phyloP scores from a whole-genome alignment of 2,113 vertebrate genomes.

The Otocyon megalotis region DNA sequence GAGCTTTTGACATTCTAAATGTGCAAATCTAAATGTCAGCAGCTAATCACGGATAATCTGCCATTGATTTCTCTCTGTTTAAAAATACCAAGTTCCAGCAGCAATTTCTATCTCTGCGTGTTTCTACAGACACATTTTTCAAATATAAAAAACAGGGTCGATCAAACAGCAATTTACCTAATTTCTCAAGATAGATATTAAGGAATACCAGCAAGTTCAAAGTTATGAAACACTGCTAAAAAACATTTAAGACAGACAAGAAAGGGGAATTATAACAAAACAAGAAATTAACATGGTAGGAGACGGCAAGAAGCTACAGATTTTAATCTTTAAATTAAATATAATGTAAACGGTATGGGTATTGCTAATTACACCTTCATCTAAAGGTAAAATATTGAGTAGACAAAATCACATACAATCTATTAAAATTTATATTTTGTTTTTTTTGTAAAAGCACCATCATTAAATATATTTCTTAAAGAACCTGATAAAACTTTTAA shows the following conservation, averaged over 20 bases:
- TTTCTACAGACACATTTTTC: constrained; percentile 68
- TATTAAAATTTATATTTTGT: constrained; percentile 9
- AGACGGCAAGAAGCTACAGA: not conserved
- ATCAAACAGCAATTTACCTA: constrained; percentile 66
- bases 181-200: constrained; percentile 71
- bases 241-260: constrained; percentile 48
- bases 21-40: constrained; percentile 84
- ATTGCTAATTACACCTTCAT: not conserved
- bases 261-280: constrained; percentile 45
- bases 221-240: constrained; percentile 55
- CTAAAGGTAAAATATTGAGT: constrained; percentile 15
- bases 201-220: constrained; percentile 50
- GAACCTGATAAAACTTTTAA: not conserved
- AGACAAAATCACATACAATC: not conserved
- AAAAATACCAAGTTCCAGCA: constrained; percentile 80
- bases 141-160: constrained; percentile 68
- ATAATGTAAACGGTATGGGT: not conserved
- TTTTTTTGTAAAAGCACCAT: not conserved
- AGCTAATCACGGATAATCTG: constrained; percentile 84
- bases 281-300: not conserved
- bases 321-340: not conserved
- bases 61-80: constrained; percentile 83
- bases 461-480: constrained; percentile 38
- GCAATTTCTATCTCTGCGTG: constrained; percentile 64
- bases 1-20: constrained; percentile 81